A percentile compares a stretch with the other conserved stretches of the same genome.
Conservation (phyloP, 1,140 invertebrate genomes). For the Aethina tumida region DNA sequence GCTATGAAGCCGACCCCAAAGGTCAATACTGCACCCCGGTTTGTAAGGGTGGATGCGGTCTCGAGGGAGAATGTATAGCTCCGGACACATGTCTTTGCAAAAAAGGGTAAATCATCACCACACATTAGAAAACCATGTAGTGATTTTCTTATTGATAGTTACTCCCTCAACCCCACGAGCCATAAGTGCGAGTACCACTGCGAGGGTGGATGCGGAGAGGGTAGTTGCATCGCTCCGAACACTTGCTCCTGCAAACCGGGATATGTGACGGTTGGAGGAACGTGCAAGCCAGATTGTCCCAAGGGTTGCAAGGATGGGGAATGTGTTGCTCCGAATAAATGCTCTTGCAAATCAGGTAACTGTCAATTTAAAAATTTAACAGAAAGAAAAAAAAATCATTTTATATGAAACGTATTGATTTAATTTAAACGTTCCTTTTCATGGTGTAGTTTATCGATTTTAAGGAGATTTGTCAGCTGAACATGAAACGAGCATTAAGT, state of each 20-base stretch:
- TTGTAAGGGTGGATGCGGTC: constrained; percentile 32
- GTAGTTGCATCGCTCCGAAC: constrained; percentile 41
- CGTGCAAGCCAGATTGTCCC: constrained; percentile 48
- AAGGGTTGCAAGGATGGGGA: constrained; percentile 45
- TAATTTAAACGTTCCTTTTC: too few species aligned
- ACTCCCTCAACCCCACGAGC: constrained; percentile 17
- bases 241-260: constrained; percentile 43
- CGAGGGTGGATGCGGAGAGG: constrained; percentile 30
- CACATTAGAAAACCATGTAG: constrained; percentile 1
- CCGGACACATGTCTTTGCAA: constrained; percentile 42
- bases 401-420: too few species aligned
- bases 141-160: constrained; percentile 21
- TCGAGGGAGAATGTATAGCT: constrained; percentile 39
- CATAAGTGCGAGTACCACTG: constrained; percentile 31
- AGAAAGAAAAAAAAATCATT: too few species aligned
- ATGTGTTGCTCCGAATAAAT: constrained; percentile 46
- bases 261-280: constrained; percentile 27
- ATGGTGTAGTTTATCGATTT: too few species aligned
- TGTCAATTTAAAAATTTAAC: too few species aligned
- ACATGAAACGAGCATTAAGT: too few species aligned
- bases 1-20: constrained; percentile 22
- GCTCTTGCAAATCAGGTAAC: too few species aligned
- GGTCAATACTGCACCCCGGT: constrained; percentile 29
- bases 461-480: too few species aligned
- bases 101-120: constrained; percentile 35